Evolutionary conservation across 2,113 vertebrate species (phyloP).

Genomic region (Sprattus sprattus): DNA sequence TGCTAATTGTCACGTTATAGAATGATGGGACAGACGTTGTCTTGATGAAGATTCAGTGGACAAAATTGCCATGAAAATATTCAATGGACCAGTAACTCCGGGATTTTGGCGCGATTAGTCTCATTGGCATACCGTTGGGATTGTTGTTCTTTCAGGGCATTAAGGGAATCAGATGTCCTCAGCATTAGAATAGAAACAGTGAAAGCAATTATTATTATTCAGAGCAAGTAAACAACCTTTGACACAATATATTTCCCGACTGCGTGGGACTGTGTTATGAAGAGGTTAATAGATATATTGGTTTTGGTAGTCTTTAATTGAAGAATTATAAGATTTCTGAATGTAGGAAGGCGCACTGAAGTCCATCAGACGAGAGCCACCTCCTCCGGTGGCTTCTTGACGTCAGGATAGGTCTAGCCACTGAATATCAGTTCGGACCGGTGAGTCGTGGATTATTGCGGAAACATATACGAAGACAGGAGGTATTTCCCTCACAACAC

Average conservation of each 20-base stretch:
- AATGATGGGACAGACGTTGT: neutral
- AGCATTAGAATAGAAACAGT: neutral
- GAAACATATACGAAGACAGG: conserved; percentile 1
- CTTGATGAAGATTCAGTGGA: too few relatives aligned
- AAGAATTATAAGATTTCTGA: neutral
- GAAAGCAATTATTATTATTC: neutral
- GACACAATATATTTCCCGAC: neutral
- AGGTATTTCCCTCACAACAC: neutral
- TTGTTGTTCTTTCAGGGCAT: neutral
- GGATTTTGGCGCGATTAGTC: too few relatives aligned
- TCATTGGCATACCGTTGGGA: too few relatives aligned
- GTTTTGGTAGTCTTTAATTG: neutral
- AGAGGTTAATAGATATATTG: neutral
- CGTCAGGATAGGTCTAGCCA: conserved; percentile 26
- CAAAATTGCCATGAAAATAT: too few relatives aligned
- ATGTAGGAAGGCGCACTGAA: neutral
- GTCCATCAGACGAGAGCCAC: conserved; percentile 9
- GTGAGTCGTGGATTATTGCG: conserved; percentile 14
- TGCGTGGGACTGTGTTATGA: neutral
- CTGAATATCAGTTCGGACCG: conserved; percentile 3
- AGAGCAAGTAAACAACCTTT: neutral
- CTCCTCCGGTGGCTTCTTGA: conserved; percentile 30
- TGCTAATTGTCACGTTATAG: neutral
- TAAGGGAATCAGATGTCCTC: neutral
- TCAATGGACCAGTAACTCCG: neutral